Evolutionary conservation across 2,888 invertebrate species (phyloP).

Genomic region (Oscheius sp.): DNA sequence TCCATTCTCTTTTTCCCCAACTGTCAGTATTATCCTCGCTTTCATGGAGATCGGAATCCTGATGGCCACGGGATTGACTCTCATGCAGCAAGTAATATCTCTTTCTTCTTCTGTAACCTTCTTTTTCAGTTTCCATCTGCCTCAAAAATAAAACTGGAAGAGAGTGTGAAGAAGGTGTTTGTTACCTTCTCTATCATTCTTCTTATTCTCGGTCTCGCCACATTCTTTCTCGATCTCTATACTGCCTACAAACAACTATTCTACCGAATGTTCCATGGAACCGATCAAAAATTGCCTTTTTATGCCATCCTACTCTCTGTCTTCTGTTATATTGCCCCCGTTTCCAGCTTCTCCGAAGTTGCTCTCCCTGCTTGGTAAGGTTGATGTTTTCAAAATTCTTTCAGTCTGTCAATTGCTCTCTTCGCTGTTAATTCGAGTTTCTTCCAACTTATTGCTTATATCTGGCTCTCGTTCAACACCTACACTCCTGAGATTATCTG

Average conservation of each 20-base stretch:
- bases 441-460: constrained; percentile 26
- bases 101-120: not conserved
- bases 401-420: constrained; percentile 12
- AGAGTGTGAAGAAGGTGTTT: not conserved
- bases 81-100: constrained; percentile 2
- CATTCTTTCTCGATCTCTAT: constrained; percentile 21
- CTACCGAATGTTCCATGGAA: constrained; percentile 29
- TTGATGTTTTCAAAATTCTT: not conserved
- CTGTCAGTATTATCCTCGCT: constrained; percentile 3
- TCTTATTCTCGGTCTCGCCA: not conserved
- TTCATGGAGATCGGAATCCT: constrained; percentile 16
- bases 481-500: constrained; percentile 15
- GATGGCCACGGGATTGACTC: constrained; percentile 6
- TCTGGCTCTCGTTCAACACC: constrained; percentile 16
- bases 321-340: constrained; percentile 4
- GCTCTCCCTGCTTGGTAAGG: constrained; percentile 24
- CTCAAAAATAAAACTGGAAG: constrained; percentile 10
- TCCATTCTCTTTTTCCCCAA: not conserved
- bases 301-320: constrained; percentile 3
- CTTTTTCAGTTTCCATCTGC: not conserved
- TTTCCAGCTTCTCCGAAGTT: not conserved
- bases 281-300: constrained; percentile 24
- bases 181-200: not conserved
- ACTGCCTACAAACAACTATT: constrained; percentile 4
- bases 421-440: constrained; percentile 24